Evolutionary conservation across 2,797 vertebrate genomes (phyloP), one percentile per base, ranked within the genome.

Genomic region (Syngnathus rostellatus): DNA sequence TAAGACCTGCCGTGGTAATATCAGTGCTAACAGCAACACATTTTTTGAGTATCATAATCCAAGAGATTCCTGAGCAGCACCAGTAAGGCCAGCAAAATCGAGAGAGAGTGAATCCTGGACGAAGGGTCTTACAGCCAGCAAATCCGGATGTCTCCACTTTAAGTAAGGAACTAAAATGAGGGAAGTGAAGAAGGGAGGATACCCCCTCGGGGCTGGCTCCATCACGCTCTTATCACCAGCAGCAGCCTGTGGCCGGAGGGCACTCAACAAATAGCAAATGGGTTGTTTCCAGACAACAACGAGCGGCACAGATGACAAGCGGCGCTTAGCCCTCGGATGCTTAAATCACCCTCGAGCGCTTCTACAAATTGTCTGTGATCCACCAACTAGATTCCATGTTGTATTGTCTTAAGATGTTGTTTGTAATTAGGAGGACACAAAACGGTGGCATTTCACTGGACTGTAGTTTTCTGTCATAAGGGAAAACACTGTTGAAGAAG

Each of bases 201-300:
- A 83, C 78, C 75, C 39, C 69, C 76, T 84, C 79, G 69, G 72
- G 71, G 70, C 64, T 1, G 31, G 74, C 77, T 72, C 72, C 43
- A 55, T 71, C 80, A 72, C 76, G 78, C 80, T 72, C 85, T 89
- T 87, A 90, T 90, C 86, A 79, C 76, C 74, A 72, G 81, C 72
- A 80, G 74, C 88, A 88, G 86, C 79, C 75, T 67, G 69, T 85
- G 81, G 83, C 85, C 74, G 69, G 43, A 82, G 86, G 80, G 79
- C 68, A 72, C 67, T 69, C 64, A 55, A 69, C 76, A 66, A 72
- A 86, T 75, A 76, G 81, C 75, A 77, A 79, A 69, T 39, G 71
- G 45, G 78, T 76, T 11, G n/a, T 62, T 62, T 23, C 43, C n/a
- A 43, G 60, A 43, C 60, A 11, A 43, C 60, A 62, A 40, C 60